phyloP scores from a whole-genome alignment of 2,797 vertebrate genomes.

The Microhierax caerulescens region DNA sequence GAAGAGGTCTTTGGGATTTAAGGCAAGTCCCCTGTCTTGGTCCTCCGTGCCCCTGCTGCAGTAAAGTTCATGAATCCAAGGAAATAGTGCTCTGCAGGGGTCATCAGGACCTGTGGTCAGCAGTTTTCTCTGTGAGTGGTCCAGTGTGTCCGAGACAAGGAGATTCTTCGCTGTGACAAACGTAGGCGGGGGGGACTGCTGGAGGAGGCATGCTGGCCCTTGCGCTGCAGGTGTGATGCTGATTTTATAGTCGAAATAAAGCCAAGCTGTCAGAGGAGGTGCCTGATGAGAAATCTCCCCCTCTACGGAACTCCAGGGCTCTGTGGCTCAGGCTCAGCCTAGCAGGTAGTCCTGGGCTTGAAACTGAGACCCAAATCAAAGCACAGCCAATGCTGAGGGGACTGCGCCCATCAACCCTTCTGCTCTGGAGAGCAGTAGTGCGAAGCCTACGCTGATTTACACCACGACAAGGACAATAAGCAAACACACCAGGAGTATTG shows the following conservation, averaged over 20 bases:
- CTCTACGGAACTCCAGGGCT: background rate
- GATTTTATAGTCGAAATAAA: background rate
- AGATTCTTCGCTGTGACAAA: background rate
- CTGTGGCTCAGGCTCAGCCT: background rate
- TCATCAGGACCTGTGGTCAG: background rate
- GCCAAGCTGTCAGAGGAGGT: background rate
- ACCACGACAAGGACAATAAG: background rate
- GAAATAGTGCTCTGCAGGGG: background rate
- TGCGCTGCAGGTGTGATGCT: background rate
- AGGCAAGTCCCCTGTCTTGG: slow-evolving; percentile 30
- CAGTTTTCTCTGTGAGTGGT: background rate
- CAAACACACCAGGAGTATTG: background rate
- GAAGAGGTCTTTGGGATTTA: slow-evolving; percentile 31
- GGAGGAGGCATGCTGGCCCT: background rate
- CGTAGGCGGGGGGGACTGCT: background rate
- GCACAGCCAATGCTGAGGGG: background rate
- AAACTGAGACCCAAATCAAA: background rate
- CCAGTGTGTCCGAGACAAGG: background rate
- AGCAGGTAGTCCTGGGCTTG: background rate
- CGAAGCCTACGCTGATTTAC: background rate
- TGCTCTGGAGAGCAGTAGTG: background rate
- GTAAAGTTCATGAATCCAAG: background rate
- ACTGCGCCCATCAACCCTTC: background rate
- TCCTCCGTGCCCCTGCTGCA: background rate
- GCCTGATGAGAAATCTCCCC: background rate